Percentiles rank a stretch among this genome's conserved stretches.
These are phyloP conservation scores for Trididemnum miniatum DNA, from an alignment of 23 tunicate genomes.

Conservation along the genomic window DNA sequence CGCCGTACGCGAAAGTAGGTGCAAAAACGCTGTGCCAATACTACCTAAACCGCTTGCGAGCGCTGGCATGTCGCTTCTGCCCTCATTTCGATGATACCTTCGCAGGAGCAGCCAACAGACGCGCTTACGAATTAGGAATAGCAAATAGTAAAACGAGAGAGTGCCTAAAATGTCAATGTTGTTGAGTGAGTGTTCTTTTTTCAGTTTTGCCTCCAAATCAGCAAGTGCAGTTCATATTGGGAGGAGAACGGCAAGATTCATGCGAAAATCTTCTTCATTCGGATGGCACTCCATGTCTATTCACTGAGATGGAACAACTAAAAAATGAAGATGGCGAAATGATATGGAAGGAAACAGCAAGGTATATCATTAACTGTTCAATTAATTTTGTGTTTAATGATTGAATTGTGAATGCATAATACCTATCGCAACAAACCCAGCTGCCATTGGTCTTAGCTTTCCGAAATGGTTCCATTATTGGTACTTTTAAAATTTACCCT, in stretches of 20 bases:
- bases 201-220: constrained; percentile 80
- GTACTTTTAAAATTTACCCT: no score
- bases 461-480: no score
- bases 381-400: constrained; percentile 97
- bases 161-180: no score
- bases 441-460: no score
- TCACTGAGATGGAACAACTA: constrained; percentile 94
- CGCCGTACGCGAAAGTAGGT: no score
- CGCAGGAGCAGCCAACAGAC: no score
- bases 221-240: constrained; percentile 88
- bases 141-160: no score
- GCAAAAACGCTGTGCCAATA: no score
- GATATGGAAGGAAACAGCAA: constrained; percentile 90
- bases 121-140: no score
- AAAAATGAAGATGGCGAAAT: constrained; percentile 68
- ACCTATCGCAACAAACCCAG: constrained; percentile 98
- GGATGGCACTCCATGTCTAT: constrained; percentile 77
- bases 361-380: constrained; percentile 28
- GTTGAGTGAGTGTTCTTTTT: background rate
- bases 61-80: no score
- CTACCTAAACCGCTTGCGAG: no score
- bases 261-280: constrained; percentile 9
- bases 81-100: no score
- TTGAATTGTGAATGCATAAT: constrained; percentile 91
- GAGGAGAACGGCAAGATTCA: constrained; percentile 37